Percentiles rank a stretch among this genome's conserved stretches.
Evolutionary conservation across 2,888 invertebrate species (phyloP).

Genomic region (Listrodromus nycthemerus): DNA sequence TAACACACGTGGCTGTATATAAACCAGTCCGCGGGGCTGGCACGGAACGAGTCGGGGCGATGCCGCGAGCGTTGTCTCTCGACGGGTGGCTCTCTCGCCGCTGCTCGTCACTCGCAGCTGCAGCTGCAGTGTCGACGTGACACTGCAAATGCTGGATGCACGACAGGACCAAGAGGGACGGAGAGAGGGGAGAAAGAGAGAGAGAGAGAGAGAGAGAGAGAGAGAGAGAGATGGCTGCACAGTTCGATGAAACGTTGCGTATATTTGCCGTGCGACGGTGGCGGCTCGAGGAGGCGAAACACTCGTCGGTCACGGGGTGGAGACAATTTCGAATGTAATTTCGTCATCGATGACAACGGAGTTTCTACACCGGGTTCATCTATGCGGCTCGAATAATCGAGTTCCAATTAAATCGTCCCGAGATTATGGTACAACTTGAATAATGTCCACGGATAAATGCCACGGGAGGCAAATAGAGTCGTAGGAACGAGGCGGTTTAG

Average conservation of each 20-base stretch:
- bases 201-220: not conserved
- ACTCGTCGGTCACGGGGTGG: no score
- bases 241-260: not conserved
- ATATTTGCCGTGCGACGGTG: not conserved
- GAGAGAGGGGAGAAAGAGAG: not conserved
- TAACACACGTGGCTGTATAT: not conserved
- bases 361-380: not conserved
- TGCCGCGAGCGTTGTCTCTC: constrained; percentile 27
- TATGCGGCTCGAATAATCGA: not conserved
- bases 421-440: not conserved
- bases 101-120: constrained; percentile 35
- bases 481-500: not conserved
- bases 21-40: not conserved
- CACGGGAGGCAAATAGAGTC: not conserved
- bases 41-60: constrained; percentile 1
- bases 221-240: not conserved
- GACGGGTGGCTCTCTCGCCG: constrained; percentile 26
- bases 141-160: not conserved
- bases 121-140: constrained; percentile 20
- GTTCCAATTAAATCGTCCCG: not conserved
- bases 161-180: not conserved
- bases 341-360: constrained; percentile 11
- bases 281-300: not conserved
- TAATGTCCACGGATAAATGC: not conserved
- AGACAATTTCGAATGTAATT: constrained; percentile 24